These are phyloP conservation scores for Microctenopoma stevenorrisi DNA, from an alignment of 2,797 vertebrate species.

Conservation along the genomic window DNA sequence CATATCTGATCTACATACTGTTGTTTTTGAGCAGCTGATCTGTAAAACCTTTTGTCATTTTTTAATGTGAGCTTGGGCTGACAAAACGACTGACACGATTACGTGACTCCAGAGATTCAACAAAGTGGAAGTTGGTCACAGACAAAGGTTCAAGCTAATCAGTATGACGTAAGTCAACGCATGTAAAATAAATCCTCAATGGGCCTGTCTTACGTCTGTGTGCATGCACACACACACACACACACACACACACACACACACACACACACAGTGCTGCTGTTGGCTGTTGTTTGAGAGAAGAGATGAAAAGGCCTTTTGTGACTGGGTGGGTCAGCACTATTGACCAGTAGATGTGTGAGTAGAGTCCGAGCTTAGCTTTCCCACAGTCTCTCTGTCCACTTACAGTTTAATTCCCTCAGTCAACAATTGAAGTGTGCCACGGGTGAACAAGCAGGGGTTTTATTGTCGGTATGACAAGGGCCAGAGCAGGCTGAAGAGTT, in stretches of 20 bases:
- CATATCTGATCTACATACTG: background rate
- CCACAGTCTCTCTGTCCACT: constrained; percentile 89
- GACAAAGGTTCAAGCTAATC: constrained; percentile 13
- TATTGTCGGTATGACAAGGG: constrained; percentile 58
- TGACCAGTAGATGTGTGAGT: constrained; percentile 85
- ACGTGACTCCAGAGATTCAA: constrained; percentile 12
- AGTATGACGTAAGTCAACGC: constrained; percentile 31
- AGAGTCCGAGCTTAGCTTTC: constrained; percentile 85
- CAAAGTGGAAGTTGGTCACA: constrained; percentile 33
- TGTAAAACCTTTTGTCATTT: background rate
- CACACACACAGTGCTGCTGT: constrained; percentile 42
- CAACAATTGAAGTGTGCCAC: constrained; percentile 90
- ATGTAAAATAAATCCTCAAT: constrained; percentile 45
- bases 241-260: constrained; percentile 32
- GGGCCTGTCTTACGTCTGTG: constrained; percentile 22
- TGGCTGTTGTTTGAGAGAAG: constrained; percentile 65
- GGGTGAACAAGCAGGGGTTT: constrained; percentile 72
- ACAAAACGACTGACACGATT: constrained; percentile 9
- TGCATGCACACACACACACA: constrained; percentile 9
- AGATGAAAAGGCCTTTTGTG: constrained; percentile 80
- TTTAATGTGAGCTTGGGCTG: background rate
- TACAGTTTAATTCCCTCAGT: constrained; percentile 80
- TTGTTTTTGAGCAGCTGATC: background rate
- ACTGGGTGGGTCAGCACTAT: constrained; percentile 74
- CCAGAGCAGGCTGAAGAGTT: constrained; percentile 29